phyloP scores from a whole-genome alignment of 2,113 vertebrate genomes.

The Pteronura brasiliensis region DNA sequence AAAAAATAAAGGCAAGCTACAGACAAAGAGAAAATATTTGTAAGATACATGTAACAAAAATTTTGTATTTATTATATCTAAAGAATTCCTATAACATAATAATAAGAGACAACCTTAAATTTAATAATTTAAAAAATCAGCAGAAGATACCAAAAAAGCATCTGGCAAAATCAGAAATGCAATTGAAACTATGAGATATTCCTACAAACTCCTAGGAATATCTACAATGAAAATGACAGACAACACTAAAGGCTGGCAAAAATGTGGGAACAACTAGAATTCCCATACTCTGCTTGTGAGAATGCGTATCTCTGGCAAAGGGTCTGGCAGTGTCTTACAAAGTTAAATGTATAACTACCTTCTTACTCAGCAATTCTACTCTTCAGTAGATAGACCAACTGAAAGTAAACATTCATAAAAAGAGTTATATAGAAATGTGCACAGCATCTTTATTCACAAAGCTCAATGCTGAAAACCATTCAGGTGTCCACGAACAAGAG shows the following conservation, averaged over 20 bases:
- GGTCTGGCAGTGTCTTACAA: neutral
- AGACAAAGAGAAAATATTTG: neutral
- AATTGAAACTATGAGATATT: constrained; percentile 12
- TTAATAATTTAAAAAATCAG: neutral
- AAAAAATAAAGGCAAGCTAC: constrained; percentile 4
- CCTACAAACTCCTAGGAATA: neutral
- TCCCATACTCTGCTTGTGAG: neutral
- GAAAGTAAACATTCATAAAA: neutral
- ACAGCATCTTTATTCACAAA: neutral
- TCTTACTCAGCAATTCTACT: neutral
- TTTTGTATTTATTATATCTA: neutral
- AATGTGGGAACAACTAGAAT: neutral
- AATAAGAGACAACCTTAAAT: neutral
- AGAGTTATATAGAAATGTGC: neutral
- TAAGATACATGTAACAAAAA: neutral
- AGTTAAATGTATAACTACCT: neutral
- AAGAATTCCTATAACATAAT: neutral
- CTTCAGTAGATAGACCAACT: neutral
- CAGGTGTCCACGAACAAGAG: neutral
- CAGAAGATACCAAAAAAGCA: neutral
- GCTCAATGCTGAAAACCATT: neutral
- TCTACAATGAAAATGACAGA: neutral
- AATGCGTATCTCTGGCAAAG: neutral
- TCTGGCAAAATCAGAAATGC: neutral
- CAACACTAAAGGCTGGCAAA: neutral